A percentile compares a stretch with the other conserved stretches of the same genome.
Evolutionary conservation across 2,797 vertebrate species (phyloP).

Genomic region (Mormyrops attenuatus): DNA sequence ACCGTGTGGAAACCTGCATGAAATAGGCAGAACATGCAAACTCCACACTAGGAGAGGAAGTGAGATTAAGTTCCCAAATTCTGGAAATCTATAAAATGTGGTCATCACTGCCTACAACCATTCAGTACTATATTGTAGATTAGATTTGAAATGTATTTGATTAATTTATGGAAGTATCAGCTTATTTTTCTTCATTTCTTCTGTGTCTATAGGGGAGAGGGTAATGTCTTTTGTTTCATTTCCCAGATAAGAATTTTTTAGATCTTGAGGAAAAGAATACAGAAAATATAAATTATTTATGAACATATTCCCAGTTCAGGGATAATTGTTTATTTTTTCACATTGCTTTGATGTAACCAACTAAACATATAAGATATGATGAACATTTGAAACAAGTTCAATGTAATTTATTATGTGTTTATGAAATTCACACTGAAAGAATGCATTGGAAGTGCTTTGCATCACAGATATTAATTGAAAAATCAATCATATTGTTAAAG

Average conservation of each 20-base stretch:
- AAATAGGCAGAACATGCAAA: neutral
- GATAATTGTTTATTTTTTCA: slow-evolving; percentile 76
- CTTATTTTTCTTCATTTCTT: slow-evolving; percentile 65
- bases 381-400: slow-evolving; percentile 56
- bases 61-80: neutral
- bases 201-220: slow-evolving; percentile 69
- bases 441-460: neutral
- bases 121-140: neutral
- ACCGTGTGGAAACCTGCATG: neutral
- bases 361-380: slow-evolving; percentile 55
- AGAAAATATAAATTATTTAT: slow-evolving; percentile 73
- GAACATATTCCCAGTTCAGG: slow-evolving; percentile 74
- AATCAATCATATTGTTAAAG: neutral
- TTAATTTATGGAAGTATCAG: neutral
- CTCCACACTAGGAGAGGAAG: neutral
- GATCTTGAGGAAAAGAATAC: slow-evolving; percentile 68
- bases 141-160: neutral
- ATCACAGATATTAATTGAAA: neutral
- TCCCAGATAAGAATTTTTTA: slow-evolving; percentile 69
- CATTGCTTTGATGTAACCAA: slow-evolving; percentile 77
- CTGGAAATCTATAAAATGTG: neutral
- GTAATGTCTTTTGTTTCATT: slow-evolving; percentile 74
- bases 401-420: neutral
- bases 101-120: neutral
- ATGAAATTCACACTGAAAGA: neutral